A percentile compares a stretch with the other conserved stretches of the same genome.
Evolutionary conservation across 2,113 vertebrate species (phyloP).

Genomic region (Anser brachyrhynchus): DNA sequence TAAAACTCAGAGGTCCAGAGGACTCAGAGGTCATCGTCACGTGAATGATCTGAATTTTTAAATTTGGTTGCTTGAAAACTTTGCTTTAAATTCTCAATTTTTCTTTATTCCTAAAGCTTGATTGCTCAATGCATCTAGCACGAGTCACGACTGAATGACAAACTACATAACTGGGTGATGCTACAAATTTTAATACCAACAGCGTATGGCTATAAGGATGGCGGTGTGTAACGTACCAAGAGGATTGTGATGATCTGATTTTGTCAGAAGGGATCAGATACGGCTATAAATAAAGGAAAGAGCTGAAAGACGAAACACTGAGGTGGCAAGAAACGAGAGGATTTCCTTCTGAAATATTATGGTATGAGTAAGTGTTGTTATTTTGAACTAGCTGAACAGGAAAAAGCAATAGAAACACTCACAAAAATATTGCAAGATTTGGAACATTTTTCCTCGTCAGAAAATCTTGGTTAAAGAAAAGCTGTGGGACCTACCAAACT

Average conservation of each 20-base stretch:
- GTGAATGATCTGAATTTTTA: not conserved
- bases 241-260: not conserved
- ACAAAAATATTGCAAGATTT: not conserved
- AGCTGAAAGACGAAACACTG: not conserved
- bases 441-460: not conserved
- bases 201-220: not conserved
- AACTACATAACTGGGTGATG: fast-evolving
- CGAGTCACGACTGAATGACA: not conserved
- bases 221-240: not conserved
- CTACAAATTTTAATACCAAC: not conserved
- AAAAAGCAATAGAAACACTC: not conserved
- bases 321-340: not conserved
- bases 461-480: not conserved
- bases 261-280: not conserved
- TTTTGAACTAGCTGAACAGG: not conserved
- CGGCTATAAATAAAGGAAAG: not conserved
- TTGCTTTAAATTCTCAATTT: not conserved
- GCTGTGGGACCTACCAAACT: not conserved
- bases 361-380: not conserved
- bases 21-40: not conserved
- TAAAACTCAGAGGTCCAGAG: not conserved
- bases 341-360: not conserved
- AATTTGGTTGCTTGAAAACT: not conserved
- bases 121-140: not conserved
- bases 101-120: not conserved